Evolutionary conservation across 2,113 vertebrate species (phyloP), one percentile per base, ranked within the genome.

Genomic region (Chionomys nivalis): DNA sequence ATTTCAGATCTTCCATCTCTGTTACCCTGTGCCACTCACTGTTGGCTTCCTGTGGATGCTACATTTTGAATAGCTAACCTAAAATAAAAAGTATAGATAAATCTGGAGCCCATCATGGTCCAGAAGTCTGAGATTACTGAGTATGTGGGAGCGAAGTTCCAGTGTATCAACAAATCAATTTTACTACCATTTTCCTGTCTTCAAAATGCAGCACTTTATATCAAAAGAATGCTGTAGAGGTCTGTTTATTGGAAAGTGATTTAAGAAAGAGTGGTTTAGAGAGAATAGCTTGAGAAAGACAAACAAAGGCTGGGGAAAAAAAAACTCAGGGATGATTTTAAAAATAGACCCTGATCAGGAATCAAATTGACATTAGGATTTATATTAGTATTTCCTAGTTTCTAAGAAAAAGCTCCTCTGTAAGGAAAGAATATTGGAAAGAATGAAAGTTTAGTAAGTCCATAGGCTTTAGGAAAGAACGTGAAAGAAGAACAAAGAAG

Each of bases 91-190:
- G 3, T 73, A 47, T 94, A 31, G 87, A 90, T 36, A 79, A 83
- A 77, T 70, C 11, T 87, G 75, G 52, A 72, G 79, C 92, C 58
- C 70, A 91, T 91, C n/a, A 73, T 26, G 44, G 88, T 42, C 42
- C 95, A 83, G 70, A 87, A 83, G 33, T 52, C 49, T 39, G 73
- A 94, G 65, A 97, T 92, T 85, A 94, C 76, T 93, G 55, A 31
- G 47, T 26, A 61, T 21, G 8, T 63, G 63, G 28, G 55, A 76
- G 21, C 90, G 39, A 90, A 94, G 82, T 87, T 95, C 28, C 44
- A 92, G 83, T n/a, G 33, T 73, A 65, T 86, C 79, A 85, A 82
- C 76, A 87, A 97, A 95, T 97, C 96, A 96, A 89, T 94, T 96
- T n/a, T 49, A 91, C 87, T 96, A 75, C 44, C 89, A 77, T 94